phyloP scores from a whole-genome alignment of 2,113 vertebrate genomes.

The Microcebus griseorufus region DNA sequence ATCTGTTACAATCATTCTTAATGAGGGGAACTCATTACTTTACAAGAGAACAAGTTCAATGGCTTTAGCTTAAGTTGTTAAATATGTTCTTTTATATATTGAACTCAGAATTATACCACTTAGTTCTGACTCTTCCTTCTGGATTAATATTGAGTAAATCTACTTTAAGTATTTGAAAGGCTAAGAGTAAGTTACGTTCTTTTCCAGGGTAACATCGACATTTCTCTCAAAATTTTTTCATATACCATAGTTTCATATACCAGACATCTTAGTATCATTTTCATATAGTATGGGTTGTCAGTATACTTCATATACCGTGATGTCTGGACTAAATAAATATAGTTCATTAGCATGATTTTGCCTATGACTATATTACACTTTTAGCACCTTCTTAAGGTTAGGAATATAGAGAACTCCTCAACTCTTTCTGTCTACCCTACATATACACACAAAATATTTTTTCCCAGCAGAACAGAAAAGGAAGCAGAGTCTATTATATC shows the following conservation, averaged over 20 bases:
- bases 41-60: not conserved
- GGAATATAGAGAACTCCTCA: not conserved
- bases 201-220: not conserved
- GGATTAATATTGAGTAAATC: not conserved
- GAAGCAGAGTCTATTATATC: not conserved
- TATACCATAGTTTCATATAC: not conserved
- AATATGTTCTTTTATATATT: not conserved
- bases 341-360: not conserved
- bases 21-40: not conserved
- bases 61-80: not conserved
- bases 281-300: not conserved
- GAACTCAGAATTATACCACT: conserved; percentile 24
- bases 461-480: not conserved
- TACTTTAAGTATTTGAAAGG: conserved; percentile 28
- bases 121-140: not conserved
- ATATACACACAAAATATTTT: not conserved
- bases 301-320: not conserved
- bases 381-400: not conserved
- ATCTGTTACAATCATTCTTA: not conserved
- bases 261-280: not conserved
- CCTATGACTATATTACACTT: not conserved
- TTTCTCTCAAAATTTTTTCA: conserved; percentile 31
- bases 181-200: not conserved
- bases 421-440: not conserved
- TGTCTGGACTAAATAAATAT: not conserved